Conservation (phyloP, 1,140 invertebrate species). For the Drosophila varians region DNA sequence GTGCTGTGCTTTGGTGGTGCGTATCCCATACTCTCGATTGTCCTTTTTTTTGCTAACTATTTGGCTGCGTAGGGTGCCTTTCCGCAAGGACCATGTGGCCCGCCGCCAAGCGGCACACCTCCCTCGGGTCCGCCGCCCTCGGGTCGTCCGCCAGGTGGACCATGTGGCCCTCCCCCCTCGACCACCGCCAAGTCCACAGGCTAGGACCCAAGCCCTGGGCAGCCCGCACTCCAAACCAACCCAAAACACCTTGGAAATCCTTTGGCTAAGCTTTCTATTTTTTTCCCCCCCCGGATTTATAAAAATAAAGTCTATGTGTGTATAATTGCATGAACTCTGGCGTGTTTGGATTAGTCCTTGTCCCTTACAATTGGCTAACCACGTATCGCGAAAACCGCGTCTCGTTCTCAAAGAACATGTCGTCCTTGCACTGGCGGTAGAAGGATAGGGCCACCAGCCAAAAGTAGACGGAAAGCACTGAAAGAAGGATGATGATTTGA, state of each 20-base stretch:
- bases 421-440: background rate
- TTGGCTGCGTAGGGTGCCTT: conserved; percentile 20
- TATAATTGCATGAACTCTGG: conserved; percentile 2
- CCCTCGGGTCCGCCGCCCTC: conserved; percentile 51
- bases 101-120: conserved; percentile 57
- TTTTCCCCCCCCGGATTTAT: conserved; percentile 6
- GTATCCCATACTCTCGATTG: background rate
- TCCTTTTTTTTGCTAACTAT: background rate
- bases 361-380: no score
- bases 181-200: conserved; percentile 51
- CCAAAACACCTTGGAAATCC: conserved; percentile 1
- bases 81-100: conserved; percentile 52
- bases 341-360: no score
- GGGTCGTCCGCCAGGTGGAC: conserved; percentile 51
- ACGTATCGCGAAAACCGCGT: background rate
- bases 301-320: conserved; percentile 10
- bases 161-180: conserved; percentile 25
- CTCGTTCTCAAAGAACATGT: background rate
- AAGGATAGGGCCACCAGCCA: background rate
- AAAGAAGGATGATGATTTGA: background rate
- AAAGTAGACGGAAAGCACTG: background rate
- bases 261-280: conserved; percentile 14
- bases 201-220: background rate
- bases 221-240: background rate
- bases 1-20: conserved; percentile 49